A percentile compares a stretch with the other conserved stretches of the same genome.
Evolutionary conservation across 2,888 invertebrate species (phyloP).

Genomic region (Drosophila longiperda): DNA sequence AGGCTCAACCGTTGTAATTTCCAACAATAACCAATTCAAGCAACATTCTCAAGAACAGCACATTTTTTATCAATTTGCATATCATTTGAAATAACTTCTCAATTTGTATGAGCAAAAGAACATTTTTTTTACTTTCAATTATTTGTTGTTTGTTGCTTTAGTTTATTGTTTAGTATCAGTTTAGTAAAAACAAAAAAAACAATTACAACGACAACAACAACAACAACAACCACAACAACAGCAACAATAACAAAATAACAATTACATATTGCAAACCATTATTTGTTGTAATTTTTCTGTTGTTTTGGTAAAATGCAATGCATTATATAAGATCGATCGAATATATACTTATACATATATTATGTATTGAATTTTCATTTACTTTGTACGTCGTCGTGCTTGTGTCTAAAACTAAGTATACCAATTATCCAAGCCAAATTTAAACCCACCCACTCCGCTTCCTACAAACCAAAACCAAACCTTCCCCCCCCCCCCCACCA

Average conservation of each 20-base stretch:
- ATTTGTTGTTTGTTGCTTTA: neutral
- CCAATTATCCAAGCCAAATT: constrained; percentile 43
- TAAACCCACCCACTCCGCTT: constrained; percentile 2
- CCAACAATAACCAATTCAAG: neutral
- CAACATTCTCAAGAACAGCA: neutral
- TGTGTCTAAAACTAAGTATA: constrained; percentile 75
- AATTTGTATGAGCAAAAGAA: neutral
- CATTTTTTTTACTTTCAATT: neutral
- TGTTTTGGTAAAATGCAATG: constrained; percentile 64
- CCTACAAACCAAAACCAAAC: neutral
- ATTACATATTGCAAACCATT: constrained; percentile 24
- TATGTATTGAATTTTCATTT: constrained; percentile 68
- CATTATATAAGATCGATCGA: constrained; percentile 67
- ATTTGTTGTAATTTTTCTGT: constrained; percentile 43
- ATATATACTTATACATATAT: constrained; percentile 62
- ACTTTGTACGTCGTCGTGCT: constrained; percentile 76
- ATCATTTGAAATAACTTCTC: neutral
- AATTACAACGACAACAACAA: neutral
- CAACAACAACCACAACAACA: constrained; percentile 3
- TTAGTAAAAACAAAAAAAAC: neutral
- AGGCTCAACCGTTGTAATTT: neutral
- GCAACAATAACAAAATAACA: constrained; percentile 7
- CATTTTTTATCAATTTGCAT: neutral
- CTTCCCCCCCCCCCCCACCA: neutral
- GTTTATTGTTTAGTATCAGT: constrained; percentile 9